Evolutionary conservation across 2,797 vertebrate genomes (phyloP).

Genomic region (Lepilemur septentrionalis): DNA sequence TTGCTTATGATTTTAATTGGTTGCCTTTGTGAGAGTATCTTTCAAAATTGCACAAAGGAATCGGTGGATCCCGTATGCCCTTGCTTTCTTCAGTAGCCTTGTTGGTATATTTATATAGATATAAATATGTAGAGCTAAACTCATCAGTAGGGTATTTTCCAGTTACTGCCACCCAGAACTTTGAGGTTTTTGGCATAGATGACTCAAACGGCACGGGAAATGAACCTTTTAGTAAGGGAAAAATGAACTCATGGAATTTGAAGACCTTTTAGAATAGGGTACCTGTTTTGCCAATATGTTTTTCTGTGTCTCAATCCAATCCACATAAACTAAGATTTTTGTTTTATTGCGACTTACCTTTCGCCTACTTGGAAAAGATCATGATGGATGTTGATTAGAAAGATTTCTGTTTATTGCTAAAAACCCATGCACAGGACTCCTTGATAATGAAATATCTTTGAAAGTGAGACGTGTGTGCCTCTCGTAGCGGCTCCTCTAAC

Average conservation of each 20-base stretch:
- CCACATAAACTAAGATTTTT: constrained; percentile 12
- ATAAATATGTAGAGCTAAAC: not conserved
- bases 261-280: not conserved
- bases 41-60: constrained; percentile 52
- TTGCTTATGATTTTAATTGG: constrained; percentile 46
- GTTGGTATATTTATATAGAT: constrained; percentile 43
- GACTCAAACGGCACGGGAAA: not conserved
- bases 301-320: not conserved
- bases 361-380: constrained; percentile 35
- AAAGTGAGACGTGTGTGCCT: not conserved
- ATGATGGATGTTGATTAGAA: not conserved
- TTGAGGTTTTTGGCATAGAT: constrained; percentile 31
- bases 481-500: not conserved
- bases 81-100: constrained; percentile 30
- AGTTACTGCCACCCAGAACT: not conserved
- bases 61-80: not conserved
- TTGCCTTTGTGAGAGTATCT: constrained; percentile 46
- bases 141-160: constrained; percentile 43
- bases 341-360: not conserved
- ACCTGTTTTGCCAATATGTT: not conserved
- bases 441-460: constrained; percentile 27
- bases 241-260: not conserved
- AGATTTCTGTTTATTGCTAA: not conserved
- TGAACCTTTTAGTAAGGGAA: not conserved
- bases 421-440: not conserved